These are phyloP conservation scores for Tautogolabrus adspersus DNA, from an alignment of 2,113 vertebrate genomes.

Conservation along the genomic window DNA sequence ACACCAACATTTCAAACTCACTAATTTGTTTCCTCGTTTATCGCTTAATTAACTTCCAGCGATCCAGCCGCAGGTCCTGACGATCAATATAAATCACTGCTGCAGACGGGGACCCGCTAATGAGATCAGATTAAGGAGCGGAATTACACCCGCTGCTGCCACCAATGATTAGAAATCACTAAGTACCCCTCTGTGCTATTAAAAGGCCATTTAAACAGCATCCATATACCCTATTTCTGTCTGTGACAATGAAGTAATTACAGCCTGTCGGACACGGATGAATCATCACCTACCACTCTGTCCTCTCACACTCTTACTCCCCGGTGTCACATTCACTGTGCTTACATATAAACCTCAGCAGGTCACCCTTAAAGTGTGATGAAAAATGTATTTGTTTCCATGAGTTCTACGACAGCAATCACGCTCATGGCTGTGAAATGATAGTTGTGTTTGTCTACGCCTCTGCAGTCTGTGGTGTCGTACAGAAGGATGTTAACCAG, in stretches of 20 bases:
- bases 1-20: slow-evolving; percentile 37
- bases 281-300: slow-evolving; percentile 1
- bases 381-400: neutral
- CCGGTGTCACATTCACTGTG: neutral
- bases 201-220: slow-evolving; percentile 70
- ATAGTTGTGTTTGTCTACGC: too few relatives aligned
- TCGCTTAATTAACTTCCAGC: slow-evolving; percentile 71
- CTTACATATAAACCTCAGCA: neutral
- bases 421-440: too few relatives aligned
- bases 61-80: slow-evolving; percentile 43
- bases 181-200: slow-evolving; percentile 68
- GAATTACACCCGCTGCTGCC: slow-evolving; percentile 67
- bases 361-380: neutral
- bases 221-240: slow-evolving; percentile 52
- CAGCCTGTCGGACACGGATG: slow-evolving; percentile 25
- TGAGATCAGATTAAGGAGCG: slow-evolving; percentile 70
- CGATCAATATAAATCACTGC: slow-evolving; percentile 71
- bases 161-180: slow-evolving; percentile 69
- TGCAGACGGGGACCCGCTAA: slow-evolving; percentile 55
- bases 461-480: too few relatives aligned
- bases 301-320: neutral
- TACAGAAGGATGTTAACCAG: too few relatives aligned
- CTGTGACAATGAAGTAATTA: slow-evolving; percentile 58
- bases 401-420: too few relatives aligned
- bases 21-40: slow-evolving; percentile 71